Conservation (phyloP, 2,797 vertebrate species). For the Tenualosa thibaudeaui region DNA sequence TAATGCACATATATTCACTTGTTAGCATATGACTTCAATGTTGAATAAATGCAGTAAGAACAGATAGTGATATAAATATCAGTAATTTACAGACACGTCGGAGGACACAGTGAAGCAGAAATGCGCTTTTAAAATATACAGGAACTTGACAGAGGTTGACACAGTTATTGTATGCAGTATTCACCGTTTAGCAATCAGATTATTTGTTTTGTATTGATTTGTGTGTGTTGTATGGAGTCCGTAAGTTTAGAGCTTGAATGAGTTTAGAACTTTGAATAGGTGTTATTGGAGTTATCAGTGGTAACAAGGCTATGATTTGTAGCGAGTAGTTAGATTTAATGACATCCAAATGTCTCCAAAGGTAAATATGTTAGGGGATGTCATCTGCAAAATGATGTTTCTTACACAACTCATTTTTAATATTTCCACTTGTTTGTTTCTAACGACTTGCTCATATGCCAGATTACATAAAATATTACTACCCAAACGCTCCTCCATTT, state of each 20-base stretch:
- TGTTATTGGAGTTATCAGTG: background rate
- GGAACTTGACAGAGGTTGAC: too few relatives aligned
- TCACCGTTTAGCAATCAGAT: too few relatives aligned
- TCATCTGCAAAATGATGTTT: background rate
- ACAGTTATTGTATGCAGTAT: too few relatives aligned
- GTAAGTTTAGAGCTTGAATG: conserved; percentile 57
- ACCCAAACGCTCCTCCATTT: background rate
- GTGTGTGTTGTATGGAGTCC: too few relatives aligned
- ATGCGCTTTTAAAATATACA: too few relatives aligned
- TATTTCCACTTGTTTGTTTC: conserved; percentile 14
- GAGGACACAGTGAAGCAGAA: too few relatives aligned
- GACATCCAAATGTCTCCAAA: background rate
- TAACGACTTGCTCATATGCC: background rate
- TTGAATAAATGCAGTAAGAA: too few relatives aligned
- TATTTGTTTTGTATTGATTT: too few relatives aligned
- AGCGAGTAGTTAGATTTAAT: background rate
- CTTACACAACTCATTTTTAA: background rate
- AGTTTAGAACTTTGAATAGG: conserved; percentile 48
- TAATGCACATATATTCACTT: too few relatives aligned
- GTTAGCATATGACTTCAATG: too few relatives aligned
- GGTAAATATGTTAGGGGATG: background rate
- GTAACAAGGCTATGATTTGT: background rate
- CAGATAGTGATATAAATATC: too few relatives aligned
- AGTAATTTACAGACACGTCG: too few relatives aligned
- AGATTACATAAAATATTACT: conserved; percentile 11